Conservation (phyloP, 2,113 vertebrate species). For the Callochromis pleurospilus region DNA sequence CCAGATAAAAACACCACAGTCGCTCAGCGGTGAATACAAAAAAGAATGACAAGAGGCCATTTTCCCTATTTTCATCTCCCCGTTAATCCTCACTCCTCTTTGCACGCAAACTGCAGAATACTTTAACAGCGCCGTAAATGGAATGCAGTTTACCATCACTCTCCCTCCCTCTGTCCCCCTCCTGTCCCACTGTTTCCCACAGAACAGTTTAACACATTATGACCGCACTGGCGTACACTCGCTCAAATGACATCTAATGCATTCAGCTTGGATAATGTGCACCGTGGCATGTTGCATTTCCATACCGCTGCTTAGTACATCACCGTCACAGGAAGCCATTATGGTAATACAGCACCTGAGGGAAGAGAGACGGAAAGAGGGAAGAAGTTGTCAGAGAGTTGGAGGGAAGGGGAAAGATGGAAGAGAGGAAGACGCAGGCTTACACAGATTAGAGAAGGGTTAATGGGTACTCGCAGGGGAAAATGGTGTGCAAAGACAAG, state of each 20-base stretch:
- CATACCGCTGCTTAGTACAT: constrained; percentile 67
- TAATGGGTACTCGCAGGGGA: neutral
- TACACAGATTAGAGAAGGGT: constrained; percentile 9
- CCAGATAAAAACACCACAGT: neutral
- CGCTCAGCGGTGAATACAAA: neutral
- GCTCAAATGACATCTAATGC: constrained; percentile 71
- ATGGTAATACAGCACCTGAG: constrained; percentile 76
- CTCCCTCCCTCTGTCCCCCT: neutral
- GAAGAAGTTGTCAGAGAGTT: constrained; percentile 36
- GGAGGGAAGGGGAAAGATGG: neutral
- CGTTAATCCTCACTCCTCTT: constrained; percentile 26
- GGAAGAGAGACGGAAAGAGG: constrained; percentile 54
- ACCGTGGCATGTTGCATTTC: constrained; percentile 67
- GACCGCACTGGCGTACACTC: constrained; percentile 47
- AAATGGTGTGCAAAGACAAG: neutral
- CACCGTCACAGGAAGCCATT: constrained; percentile 71
- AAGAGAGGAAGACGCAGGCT: neutral
- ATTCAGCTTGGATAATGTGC: constrained; percentile 66
- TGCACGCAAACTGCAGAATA: neutral
- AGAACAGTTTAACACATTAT: constrained; percentile 70
- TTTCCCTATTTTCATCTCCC: constrained; percentile 19
- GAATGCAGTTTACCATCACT: constrained; percentile 18
- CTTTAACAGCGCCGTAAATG: constrained; percentile 7
- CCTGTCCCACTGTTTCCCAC: constrained; percentile 40
- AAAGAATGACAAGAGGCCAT: neutral